These are phyloP conservation scores for Dolichotis patagonum DNA, from an alignment of 2,113 vertebrate genomes.

Conservation along the genomic window DNA sequence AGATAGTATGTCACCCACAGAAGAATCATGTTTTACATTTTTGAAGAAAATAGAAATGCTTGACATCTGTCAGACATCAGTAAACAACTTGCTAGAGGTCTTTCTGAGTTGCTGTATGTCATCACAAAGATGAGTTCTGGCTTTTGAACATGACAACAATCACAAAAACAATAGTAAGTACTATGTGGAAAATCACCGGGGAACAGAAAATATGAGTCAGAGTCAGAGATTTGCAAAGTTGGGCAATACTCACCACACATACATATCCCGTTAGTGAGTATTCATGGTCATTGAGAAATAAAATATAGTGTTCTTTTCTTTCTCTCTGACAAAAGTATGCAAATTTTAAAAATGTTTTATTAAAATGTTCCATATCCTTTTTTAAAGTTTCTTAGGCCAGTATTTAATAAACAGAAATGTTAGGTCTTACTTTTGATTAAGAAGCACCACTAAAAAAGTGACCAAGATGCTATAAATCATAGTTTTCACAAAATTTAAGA, in stretches of 20 bases:
- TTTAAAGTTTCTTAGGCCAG: background rate
- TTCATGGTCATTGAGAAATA: background rate
- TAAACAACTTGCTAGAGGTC: background rate
- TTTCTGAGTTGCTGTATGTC: background rate
- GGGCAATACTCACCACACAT: rapidly evolving
- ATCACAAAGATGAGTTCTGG: background rate
- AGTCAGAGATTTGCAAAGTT: too few species aligned
- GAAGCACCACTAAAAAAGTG: background rate
- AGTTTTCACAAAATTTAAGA: background rate
- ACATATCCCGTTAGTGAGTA: rapidly evolving
- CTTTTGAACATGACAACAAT: too few species aligned
- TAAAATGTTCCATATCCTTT: too few species aligned
- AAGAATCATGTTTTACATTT: background rate
- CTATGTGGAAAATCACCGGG: background rate
- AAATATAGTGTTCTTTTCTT: background rate
- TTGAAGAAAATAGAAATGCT: background rate
- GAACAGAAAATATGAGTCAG: background rate
- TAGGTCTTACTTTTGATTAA: background rate
- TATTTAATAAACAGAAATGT: background rate
- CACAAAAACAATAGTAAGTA: background rate
- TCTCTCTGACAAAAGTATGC: background rate
- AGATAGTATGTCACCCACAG: background rate
- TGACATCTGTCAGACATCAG: background rate
- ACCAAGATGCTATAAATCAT: rapidly evolving
- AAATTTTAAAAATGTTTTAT: background rate